Percentiles rank a stretch among this genome's conserved stretches.
phyloP scores from a whole-genome alignment of 2,888 invertebrate species.

The Drosophila anomelani region DNA sequence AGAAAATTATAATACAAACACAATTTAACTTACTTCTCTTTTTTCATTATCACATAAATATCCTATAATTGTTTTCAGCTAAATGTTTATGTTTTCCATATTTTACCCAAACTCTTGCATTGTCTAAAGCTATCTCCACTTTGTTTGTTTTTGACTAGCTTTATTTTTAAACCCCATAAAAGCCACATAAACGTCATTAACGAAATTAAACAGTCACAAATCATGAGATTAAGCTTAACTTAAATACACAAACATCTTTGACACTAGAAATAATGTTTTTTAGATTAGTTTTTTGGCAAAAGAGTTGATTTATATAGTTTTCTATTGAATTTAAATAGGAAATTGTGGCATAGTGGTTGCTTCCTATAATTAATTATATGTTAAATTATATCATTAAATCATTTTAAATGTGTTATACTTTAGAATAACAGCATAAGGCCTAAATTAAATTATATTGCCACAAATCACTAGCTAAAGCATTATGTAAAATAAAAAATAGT shows the following conservation, averaged over 20 bases:
- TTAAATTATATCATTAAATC: background rate
- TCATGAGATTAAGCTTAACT: slow-evolving; percentile 1
- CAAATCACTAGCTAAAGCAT: background rate
- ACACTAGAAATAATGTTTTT: background rate
- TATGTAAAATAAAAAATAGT: background rate
- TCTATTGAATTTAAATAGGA: background rate
- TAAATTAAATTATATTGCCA: background rate
- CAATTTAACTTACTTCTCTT: background rate
- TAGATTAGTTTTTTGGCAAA: background rate
- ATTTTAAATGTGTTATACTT: background rate
- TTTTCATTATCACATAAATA: slow-evolving; percentile 4
- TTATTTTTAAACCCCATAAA: slow-evolving; percentile 11
- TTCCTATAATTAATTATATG: background rate
- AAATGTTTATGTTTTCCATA: slow-evolving; percentile 2
- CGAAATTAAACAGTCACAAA: slow-evolving; percentile 15
- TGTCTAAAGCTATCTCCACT: background rate
- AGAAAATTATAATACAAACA: too few relatives aligned
- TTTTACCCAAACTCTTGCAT: too few relatives aligned
- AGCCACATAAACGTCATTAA: slow-evolving; percentile 9
- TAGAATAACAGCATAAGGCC: background rate
- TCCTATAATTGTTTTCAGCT: background rate
- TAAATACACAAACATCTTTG: slow-evolving; percentile 11
- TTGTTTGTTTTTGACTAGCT: slow-evolving; percentile 6
- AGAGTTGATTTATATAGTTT: background rate
- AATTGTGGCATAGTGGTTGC: background rate